phyloP scores from a whole-genome alignment of 2,888 invertebrate species.

The Linnaemya vulpina region DNA sequence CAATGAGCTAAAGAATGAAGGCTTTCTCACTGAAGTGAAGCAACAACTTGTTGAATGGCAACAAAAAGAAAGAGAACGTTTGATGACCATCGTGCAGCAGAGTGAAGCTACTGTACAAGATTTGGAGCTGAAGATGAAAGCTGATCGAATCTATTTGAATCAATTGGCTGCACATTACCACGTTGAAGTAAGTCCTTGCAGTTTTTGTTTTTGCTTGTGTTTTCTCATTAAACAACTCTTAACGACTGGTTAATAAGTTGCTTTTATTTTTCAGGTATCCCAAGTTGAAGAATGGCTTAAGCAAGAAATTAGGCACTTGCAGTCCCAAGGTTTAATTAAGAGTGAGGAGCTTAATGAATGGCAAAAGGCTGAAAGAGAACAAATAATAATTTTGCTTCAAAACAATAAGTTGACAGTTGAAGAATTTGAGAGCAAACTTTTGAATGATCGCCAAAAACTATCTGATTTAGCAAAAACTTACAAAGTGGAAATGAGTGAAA shows the following conservation, averaged over 20 bases:
- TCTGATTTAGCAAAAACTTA: constrained; percentile 78
- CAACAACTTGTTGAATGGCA: constrained; percentile 80
- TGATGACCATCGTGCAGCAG: constrained; percentile 77
- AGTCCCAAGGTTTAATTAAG: constrained; percentile 79
- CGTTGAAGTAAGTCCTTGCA: constrained; percentile 71
- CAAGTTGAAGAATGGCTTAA: constrained; percentile 81
- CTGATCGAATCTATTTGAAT: constrained; percentile 79
- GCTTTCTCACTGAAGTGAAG: constrained; percentile 79
- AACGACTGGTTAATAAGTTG: too few species aligned
- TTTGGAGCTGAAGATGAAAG: constrained; percentile 79
- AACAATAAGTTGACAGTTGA: constrained; percentile 80
- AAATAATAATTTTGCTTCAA: constrained; percentile 77
- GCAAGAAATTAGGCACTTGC: constrained; percentile 78
- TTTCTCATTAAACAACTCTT: background rate
- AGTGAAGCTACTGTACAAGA: constrained; percentile 80
- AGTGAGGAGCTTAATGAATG: constrained; percentile 80
- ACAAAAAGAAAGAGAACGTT: constrained; percentile 79
- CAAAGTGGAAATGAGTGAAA: constrained; percentile 80
- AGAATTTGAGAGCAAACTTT: constrained; percentile 78
- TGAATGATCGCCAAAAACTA: constrained; percentile 79
- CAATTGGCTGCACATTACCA: constrained; percentile 80
- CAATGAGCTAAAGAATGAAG: constrained; percentile 78
- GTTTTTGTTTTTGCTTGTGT: background rate
- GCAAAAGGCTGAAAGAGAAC: constrained; percentile 79
- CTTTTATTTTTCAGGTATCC: constrained; percentile 73